These are phyloP conservation scores for Alviniconcha strummeri DNA, from an alignment of 2,888 invertebrate genomes.

Conservation along the genomic window DNA sequence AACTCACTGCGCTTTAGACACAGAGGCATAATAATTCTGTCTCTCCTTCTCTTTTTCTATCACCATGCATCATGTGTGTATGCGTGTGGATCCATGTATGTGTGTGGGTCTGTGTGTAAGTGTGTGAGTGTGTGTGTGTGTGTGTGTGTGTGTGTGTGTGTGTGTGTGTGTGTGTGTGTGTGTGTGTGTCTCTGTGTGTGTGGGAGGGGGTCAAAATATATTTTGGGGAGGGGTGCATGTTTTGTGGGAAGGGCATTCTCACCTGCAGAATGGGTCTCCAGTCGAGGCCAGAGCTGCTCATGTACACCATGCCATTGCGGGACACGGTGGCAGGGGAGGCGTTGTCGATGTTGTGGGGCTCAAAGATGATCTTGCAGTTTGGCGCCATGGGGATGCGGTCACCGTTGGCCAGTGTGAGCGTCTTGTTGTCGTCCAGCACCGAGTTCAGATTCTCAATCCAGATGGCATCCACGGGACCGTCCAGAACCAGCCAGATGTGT, in stretches of 20 bases:
- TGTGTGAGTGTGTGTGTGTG: too few relatives aligned
- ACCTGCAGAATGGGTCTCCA: constrained; percentile 93
- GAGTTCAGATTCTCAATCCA: constrained; percentile 75
- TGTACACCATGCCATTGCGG: constrained; percentile 87
- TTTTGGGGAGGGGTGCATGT: too few relatives aligned
- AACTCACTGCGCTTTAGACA: too few relatives aligned
- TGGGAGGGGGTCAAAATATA: too few relatives aligned
- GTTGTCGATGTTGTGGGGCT: constrained; percentile 97
- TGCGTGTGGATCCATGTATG: too few relatives aligned
- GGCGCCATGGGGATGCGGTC: constrained; percentile 96
- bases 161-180: too few relatives aligned
- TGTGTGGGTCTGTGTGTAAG: too few relatives aligned
- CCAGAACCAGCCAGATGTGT: constrained; percentile 90
- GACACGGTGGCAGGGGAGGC: constrained; percentile 98
- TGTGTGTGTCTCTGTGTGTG: too few relatives aligned
- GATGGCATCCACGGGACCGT: constrained; percentile 74
- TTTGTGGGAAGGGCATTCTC: background rate
- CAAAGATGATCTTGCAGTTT: constrained; percentile 95
- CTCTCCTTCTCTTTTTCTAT: too few relatives aligned
- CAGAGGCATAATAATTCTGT: too few relatives aligned
- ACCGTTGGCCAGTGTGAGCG: constrained; percentile 89
- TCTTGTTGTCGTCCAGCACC: constrained; percentile 74
- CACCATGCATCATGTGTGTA: too few relatives aligned
- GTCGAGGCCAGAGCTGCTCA: constrained; percentile 96
- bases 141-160: too few relatives aligned